A percentile compares a stretch with the other conserved stretches of the same genome.
phyloP scores from a whole-genome alignment of 2,797 vertebrate genomes.

The Labeo calbasu region DNA sequence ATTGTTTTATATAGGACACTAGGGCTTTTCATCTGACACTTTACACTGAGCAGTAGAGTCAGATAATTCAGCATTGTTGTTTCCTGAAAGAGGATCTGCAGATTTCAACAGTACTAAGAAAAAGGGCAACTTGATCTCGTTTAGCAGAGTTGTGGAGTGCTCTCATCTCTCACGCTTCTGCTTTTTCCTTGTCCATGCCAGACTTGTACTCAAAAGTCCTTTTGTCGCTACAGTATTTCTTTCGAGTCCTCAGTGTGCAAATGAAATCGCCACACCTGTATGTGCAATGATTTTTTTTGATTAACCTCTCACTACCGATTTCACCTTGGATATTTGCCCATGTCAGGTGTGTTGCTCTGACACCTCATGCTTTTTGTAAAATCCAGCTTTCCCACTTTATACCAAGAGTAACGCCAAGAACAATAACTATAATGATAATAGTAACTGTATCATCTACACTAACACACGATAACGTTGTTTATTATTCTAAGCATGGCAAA shows the following conservation, averaged over 20 bases:
- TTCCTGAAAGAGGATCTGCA: slow-evolving; percentile 65
- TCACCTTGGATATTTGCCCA: slow-evolving; percentile 54
- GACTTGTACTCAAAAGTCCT: slow-evolving; percentile 49
- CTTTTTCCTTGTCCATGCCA: slow-evolving; percentile 42
- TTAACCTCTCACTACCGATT: slow-evolving; percentile 9
- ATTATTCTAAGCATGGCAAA: neutral
- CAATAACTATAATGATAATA: neutral
- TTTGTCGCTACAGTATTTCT: slow-evolving; percentile 32
- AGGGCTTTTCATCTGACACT: slow-evolving; percentile 28
- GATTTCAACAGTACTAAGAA: slow-evolving; percentile 38
- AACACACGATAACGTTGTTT: neutral
- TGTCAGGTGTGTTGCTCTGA: slow-evolving; percentile 22
- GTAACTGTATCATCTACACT: neutral
- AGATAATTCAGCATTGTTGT: slow-evolving; percentile 63
- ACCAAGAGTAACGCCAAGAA: neutral
- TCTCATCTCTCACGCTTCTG: slow-evolving; percentile 22
- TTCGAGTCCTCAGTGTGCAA: slow-evolving; percentile 44
- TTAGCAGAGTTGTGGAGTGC: slow-evolving; percentile 13
- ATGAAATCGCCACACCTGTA: slow-evolving; percentile 50
- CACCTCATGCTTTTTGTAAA: slow-evolving; percentile 23
- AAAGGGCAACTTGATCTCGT: slow-evolving; percentile 35
- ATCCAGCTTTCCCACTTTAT: neutral
- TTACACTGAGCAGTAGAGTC: slow-evolving; percentile 26
- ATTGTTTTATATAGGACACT: slow-evolving; percentile 35
- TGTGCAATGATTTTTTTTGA: slow-evolving; percentile 47